Percentiles rank a stretch among this genome's conserved stretches.
These are phyloP conservation scores for Hirundichthys speculiger DNA, from an alignment of 2,113 vertebrate species.

Conservation along the genomic window DNA sequence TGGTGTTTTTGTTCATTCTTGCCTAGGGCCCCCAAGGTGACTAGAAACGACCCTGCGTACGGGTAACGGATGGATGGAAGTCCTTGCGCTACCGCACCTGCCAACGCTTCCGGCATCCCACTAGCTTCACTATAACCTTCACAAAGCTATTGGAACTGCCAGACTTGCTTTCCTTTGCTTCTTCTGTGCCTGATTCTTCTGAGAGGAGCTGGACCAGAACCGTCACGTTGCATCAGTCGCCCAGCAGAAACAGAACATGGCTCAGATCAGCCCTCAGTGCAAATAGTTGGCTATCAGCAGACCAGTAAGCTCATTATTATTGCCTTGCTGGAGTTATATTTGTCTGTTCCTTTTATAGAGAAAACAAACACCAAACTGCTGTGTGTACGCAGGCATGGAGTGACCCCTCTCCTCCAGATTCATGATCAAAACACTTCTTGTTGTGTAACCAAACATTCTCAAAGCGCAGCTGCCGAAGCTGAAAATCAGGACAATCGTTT, in stretches of 20 bases:
- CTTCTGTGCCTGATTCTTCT: background rate
- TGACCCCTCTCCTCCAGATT: constrained; percentile 37
- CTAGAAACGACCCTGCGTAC: no score
- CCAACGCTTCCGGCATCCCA: no score
- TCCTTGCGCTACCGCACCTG: no score
- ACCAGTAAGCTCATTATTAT: constrained; percentile 44
- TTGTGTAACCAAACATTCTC: constrained; percentile 43
- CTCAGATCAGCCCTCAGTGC: constrained; percentile 16
- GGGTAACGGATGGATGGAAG: no score
- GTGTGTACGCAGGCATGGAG: constrained; percentile 14
- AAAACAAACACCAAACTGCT: constrained; percentile 36
- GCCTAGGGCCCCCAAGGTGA: no score
- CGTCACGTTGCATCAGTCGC: background rate
- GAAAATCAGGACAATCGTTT: constrained; percentile 26
- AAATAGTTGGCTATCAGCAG: constrained; percentile 18
- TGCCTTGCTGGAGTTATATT: constrained; percentile 43
- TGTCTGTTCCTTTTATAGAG: constrained; percentile 44
- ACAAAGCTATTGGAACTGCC: no score
- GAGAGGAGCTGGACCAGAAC: background rate
- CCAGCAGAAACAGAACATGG: constrained; percentile 23
- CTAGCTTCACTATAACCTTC: no score
- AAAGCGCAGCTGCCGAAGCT: constrained; percentile 16
- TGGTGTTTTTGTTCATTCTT: no score
- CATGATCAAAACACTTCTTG: constrained; percentile 45
- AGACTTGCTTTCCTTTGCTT: no score